Evolutionary conservation across 2,888 invertebrate species (phyloP).

Genomic region (Drosophila koepferae): DNA sequence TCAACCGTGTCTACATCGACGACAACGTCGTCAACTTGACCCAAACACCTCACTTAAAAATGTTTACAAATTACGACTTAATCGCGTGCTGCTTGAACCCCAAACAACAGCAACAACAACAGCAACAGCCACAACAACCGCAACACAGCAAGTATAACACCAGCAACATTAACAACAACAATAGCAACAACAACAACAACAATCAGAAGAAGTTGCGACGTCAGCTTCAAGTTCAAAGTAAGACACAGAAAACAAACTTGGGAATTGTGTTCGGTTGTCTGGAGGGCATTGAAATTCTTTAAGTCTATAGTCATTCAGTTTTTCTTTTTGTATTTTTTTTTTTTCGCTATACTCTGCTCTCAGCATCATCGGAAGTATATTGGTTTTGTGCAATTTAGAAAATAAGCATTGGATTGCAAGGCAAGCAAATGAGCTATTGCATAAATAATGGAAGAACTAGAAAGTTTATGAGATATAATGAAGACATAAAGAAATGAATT

Average conservation of each 20-base stretch:
- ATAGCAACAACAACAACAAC: constrained; percentile 19
- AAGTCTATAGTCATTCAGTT: constrained; percentile 36
- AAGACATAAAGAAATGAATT: too few species aligned
- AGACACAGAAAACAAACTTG: constrained; percentile 63
- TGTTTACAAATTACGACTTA: constrained; percentile 76
- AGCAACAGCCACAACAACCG: constrained; percentile 32
- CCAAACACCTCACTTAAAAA: constrained; percentile 76
- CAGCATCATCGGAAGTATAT: not conserved
- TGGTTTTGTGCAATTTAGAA: not conserved
- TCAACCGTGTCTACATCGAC: constrained; percentile 26
- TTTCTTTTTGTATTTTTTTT: constrained; percentile 2
- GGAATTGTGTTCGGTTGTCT: constrained; percentile 56
- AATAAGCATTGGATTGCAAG: not conserved
- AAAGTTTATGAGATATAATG: not conserved
- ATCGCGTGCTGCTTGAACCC: constrained; percentile 76
- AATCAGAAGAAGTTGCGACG: constrained; percentile 55
- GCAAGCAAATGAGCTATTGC: not conserved
- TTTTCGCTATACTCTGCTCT: not conserved
- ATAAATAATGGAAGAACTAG: not conserved
- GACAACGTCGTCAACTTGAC: constrained; percentile 69
- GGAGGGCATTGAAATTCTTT: constrained; percentile 66
- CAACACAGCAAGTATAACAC: constrained; percentile 18
- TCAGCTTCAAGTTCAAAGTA: constrained; percentile 71
- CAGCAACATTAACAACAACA: constrained; percentile 28
- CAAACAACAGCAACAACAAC: constrained; percentile 11